A percentile compares a stretch with the other conserved stretches of the same genome.
Evolutionary conservation across 1,140 invertebrate genomes (phyloP).

Genomic region (Pinna nobilis): DNA sequence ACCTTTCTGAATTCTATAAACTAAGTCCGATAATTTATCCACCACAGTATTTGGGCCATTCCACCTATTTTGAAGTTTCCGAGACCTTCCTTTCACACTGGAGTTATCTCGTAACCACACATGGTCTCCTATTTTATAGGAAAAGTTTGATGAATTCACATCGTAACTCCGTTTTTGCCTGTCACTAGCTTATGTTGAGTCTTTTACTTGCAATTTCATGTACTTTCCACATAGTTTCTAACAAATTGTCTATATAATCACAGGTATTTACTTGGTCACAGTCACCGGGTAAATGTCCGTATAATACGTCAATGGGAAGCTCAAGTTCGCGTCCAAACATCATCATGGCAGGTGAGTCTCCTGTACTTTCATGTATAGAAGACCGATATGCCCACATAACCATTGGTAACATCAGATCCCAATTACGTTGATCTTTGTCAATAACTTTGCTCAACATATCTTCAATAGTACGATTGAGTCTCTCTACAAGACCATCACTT

Average conservation of each 20-base stretch:
- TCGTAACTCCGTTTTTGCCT: too few relatives aligned
- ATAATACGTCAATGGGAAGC: constrained; percentile 28
- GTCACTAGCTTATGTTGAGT: constrained; percentile 12
- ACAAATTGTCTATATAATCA: constrained; percentile 17
- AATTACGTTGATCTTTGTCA: constrained; percentile 26
- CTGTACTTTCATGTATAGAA: constrained; percentile 40
- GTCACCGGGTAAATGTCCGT: not conserved
- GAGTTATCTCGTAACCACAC: too few relatives aligned
- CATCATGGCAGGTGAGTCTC: constrained; percentile 46
- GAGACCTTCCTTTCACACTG: too few relatives aligned
- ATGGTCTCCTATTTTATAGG: too few relatives aligned
- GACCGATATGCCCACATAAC: constrained; percentile 50
- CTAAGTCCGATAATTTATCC: too few relatives aligned
- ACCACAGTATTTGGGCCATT: too few relatives aligned
- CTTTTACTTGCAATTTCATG: constrained; percentile 22
- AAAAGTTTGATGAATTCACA: too few relatives aligned
- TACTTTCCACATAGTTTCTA: not conserved
- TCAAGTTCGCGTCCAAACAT: constrained; percentile 45
- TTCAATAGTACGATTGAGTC: constrained; percentile 55
- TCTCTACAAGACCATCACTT: constrained; percentile 61
- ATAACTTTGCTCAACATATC: constrained; percentile 54
- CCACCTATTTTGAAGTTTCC: too few relatives aligned
- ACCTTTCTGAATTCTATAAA: too few relatives aligned
- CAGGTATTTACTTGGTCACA: not conserved
- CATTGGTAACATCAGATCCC: constrained; percentile 46